Percentiles rank a stretch among this genome's conserved stretches.
Evolutionary conservation across 2,113 vertebrate genomes (phyloP).

Genomic region (Lasiurus borealis): DNA sequence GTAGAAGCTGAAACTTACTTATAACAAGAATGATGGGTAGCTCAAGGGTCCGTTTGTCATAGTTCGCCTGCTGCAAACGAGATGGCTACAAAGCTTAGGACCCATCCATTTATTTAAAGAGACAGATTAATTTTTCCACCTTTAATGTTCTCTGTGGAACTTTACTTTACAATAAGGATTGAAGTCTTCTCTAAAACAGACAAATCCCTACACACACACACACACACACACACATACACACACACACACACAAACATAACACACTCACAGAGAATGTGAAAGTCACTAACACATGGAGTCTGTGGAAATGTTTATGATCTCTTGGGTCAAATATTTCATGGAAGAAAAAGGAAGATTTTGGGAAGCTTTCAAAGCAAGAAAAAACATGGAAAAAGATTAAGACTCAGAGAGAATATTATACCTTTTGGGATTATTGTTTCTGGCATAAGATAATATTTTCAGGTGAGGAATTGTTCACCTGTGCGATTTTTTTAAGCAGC

Average conservation of each 20-base stretch:
- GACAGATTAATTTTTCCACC: conserved; percentile 60
- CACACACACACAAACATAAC: neutral
- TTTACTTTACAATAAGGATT: neutral
- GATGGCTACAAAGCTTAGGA: conserved; percentile 51
- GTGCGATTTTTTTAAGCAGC: neutral
- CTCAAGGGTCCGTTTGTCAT: conserved; percentile 60
- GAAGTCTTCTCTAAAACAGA: neutral
- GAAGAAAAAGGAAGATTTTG: neutral
- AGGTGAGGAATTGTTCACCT: neutral
- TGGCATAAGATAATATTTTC: conserved; percentile 8
- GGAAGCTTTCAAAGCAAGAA: neutral
- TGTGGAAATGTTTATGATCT: neutral
- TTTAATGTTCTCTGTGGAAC: conserved; percentile 47
- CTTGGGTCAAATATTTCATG: neutral
- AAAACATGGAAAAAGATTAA: neutral
- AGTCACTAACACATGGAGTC: neutral
- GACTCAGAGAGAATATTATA: neutral
- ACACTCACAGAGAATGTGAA: neutral
- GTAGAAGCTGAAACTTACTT: conserved; percentile 60
- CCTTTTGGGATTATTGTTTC: neutral
- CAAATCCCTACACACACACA: neutral
- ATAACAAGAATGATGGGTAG: conserved; percentile 64
- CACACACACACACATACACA: neutral
- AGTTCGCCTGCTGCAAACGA: conserved; percentile 40
- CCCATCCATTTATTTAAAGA: conserved; percentile 69